Base-by-base conservation (phyloP, 2,888 invertebrate genomes). In the Agrotis exclamationis region DNA sequence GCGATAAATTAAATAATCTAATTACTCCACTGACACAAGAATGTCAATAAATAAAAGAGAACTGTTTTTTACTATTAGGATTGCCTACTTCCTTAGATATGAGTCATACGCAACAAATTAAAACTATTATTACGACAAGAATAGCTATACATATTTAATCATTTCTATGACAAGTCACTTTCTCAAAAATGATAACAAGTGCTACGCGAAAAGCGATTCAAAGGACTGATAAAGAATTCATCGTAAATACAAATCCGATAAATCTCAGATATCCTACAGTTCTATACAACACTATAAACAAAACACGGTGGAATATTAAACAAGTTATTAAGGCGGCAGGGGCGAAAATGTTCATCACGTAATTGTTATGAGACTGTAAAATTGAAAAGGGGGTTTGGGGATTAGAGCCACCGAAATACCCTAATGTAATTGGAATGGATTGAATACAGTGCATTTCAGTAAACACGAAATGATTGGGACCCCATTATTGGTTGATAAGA, bases 341-440 rank as follows among this genome's bases (percentile, higher is more conserved):
- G 74, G 77, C 77, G 80, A 77, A 82, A 80, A 67, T 64, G 51
- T 72, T 74, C 67, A 59, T 76, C 68, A 74, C 69, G 64, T 72
- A 71, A 76, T 80, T 74, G 72, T 79, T 63, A 81, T 50, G 68
- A 67, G 62, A 59, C 66, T 79, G 76, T 76, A 70, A 79, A 82
- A 84, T 82, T 84, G 76, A 70, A 76, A 76, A 69, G 73, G 75
- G 72, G 70, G 58, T 33, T 57, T 44, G 58, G 64, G 58, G 47
- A 65, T 70, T 57, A 58, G 60, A 69, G 20, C 60, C 62, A 66
- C 45, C 22, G 53, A 63, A 81, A 76, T 57, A 69, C 68, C 70
- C 66, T 73, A 71, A 83, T 70, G 74, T 74, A 73, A 84, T 79
- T 76, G 62, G 50, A 79, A 74, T 70, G 63, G 62, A 81, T 73